Percentiles rank a stretch among this genome's conserved stretches.
These are phyloP conservation scores for Lytechinus variegatus DNA, from an alignment of 35 echinoderm and acorn worm genomes.

Conservation along the genomic window DNA sequence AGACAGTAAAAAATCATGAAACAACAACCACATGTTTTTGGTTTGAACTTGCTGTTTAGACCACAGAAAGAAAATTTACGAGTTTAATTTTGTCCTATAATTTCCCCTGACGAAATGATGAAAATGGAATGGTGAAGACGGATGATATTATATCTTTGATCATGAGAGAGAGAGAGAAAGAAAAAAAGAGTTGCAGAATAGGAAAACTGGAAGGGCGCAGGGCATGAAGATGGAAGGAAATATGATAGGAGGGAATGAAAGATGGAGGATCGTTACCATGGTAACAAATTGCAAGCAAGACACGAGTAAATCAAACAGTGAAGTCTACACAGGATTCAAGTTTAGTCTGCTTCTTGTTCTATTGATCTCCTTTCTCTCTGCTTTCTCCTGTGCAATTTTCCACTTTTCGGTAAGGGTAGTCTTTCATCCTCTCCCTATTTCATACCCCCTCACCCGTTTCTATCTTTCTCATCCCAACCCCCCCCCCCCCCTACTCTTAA, in stretches of 20 bases:
- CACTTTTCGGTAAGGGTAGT: no score
- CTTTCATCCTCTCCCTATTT: no score
- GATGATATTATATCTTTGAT: neutral
- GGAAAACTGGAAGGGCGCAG: neutral
- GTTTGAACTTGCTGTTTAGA: neutral
- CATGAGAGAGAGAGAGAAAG: neutral
- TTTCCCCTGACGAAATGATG: constrained; percentile 22
- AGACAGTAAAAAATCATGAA: no score
- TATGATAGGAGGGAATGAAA: neutral
- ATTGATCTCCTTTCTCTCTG: no score
- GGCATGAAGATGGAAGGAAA: neutral
- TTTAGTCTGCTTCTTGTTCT: no score
- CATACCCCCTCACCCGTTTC: neutral
- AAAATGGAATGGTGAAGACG: neutral
- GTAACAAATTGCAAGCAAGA: neutral
- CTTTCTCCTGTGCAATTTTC: no score
- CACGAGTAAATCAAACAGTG: neutral
- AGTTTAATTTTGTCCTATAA: constrained; percentile 28
- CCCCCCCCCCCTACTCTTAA: neutral
- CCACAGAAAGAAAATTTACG: neutral
- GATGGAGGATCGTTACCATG: neutral
- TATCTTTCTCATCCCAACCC: neutral
- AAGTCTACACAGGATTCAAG: no score
- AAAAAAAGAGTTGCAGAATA: neutral
- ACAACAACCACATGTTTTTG: no score